These are phyloP conservation scores for Rafetus swinhoei DNA, from an alignment of 2,113 vertebrate genomes.

Conservation along the genomic window DNA sequence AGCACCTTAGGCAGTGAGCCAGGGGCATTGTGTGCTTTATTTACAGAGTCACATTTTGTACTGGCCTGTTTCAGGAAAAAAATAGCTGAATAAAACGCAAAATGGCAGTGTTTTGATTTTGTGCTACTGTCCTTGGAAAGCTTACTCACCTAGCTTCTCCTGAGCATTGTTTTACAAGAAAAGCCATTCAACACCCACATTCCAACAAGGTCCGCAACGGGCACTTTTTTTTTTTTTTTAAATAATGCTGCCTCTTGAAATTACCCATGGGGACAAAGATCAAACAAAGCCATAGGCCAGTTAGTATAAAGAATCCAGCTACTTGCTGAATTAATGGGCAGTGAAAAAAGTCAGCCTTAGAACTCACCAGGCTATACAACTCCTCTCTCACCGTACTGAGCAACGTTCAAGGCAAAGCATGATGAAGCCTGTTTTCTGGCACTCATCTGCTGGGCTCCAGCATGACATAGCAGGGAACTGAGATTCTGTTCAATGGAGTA, in stretches of 20 bases:
- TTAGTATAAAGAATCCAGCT: neutral
- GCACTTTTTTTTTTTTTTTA: neutral
- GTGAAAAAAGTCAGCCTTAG: neutral
- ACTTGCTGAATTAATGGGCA: neutral
- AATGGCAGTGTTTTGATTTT: neutral
- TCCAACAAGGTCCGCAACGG: neutral
- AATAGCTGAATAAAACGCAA: neutral
- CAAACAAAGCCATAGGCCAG: neutral
- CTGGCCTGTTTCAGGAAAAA: neutral
- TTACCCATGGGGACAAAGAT: neutral
- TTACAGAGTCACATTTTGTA: neutral
- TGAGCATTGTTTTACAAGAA: neutral
- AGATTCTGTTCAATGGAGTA: accelerated
- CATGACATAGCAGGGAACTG: neutral
- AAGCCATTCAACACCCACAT: accelerated
- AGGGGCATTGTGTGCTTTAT: accelerated
- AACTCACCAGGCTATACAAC: neutral
- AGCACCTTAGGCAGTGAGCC: neutral
- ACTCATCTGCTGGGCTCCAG: accelerated
- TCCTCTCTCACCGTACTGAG: neutral
- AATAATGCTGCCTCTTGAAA: neutral
- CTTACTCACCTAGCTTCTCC: accelerated
- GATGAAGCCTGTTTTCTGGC: neutral
- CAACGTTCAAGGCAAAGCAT: neutral
- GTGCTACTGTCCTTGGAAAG: accelerated